These are phyloP conservation scores for Vireo griseus DNA, from an alignment of 2,797 vertebrate genomes.

Conservation along the genomic window DNA sequence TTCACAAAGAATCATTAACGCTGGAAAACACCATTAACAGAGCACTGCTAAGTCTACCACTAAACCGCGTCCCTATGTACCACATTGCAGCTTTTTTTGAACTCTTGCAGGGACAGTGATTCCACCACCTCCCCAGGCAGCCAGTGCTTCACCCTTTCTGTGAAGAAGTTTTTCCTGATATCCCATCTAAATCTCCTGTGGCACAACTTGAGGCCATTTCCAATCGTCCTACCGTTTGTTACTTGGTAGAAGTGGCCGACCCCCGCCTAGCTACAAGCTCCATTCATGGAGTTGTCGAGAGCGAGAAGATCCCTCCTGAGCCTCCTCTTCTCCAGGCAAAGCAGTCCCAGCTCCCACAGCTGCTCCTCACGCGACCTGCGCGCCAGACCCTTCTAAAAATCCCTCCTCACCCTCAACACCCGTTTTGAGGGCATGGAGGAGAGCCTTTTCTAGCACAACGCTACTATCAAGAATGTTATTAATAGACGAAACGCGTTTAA, in stretches of 20 bases:
- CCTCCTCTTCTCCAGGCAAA: no score
- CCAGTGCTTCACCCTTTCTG: not conserved
- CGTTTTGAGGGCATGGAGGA: accelerated
- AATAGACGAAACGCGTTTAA: accelerated
- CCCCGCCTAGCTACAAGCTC: not conserved
- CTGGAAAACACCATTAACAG: not conserved
- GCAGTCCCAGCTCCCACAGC: not conserved
- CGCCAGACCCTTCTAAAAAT: not conserved
- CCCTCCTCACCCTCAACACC: accelerated
- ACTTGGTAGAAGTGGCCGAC: not conserved
- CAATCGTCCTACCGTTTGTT: no score
- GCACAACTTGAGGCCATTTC: not conserved
- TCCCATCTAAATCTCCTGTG: not conserved
- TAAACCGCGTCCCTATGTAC: not conserved
- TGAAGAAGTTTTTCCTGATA: not conserved
- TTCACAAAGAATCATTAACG: no score
- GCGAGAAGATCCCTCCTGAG: accelerated
- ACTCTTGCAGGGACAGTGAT: no score
- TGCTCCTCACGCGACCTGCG: accelerated
- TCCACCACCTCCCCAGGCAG: not conserved
- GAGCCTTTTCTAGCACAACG: not conserved
- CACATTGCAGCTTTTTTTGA: not conserved
- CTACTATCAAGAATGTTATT: accelerated
- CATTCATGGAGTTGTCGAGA: not conserved
- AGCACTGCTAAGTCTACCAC: not conserved